Conservation (phyloP, 53 echinoderm and acorn worm genomes). For the Glandiceps talaboti region DNA sequence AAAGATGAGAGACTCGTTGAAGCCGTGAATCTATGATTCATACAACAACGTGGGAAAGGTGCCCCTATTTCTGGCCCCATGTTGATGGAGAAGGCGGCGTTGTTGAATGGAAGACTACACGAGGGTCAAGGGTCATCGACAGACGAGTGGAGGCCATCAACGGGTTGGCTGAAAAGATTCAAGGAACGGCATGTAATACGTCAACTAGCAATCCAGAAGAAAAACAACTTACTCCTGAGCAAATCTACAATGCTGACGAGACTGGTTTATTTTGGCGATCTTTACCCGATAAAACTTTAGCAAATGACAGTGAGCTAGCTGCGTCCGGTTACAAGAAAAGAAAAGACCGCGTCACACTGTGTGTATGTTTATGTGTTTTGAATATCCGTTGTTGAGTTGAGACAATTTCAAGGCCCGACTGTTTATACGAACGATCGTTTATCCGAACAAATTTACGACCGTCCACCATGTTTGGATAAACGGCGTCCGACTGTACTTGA, state of each 20-base stretch:
- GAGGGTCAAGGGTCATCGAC: background rate
- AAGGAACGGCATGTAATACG: conserved; percentile 10
- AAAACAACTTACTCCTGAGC: background rate
- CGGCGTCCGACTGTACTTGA: too few species aligned
- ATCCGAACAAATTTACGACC: too few species aligned
- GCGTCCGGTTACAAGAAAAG: too few species aligned
- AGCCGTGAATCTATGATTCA: background rate
- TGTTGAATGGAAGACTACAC: background rate
- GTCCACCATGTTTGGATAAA: too few species aligned
- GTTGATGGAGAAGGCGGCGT: too few species aligned
- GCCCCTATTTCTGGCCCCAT: too few species aligned
- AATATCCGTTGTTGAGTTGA: too few species aligned
- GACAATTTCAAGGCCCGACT: too few species aligned
- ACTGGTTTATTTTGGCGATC: background rate
- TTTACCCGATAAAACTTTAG: background rate
- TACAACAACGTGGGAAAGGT: background rate
- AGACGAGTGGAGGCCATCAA: background rate
- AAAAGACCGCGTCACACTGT: too few species aligned
- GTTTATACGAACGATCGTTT: background rate
- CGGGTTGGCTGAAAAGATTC: conserved; percentile 16
- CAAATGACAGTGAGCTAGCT: too few species aligned
- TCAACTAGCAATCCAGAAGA: conserved; percentile 4
- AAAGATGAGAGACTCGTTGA: background rate
- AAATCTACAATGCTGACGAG: background rate
- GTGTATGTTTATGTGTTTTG: too few species aligned